Conservation (phyloP, 2,113 vertebrate species). For the Myrmophylax atrothorax region DNA sequence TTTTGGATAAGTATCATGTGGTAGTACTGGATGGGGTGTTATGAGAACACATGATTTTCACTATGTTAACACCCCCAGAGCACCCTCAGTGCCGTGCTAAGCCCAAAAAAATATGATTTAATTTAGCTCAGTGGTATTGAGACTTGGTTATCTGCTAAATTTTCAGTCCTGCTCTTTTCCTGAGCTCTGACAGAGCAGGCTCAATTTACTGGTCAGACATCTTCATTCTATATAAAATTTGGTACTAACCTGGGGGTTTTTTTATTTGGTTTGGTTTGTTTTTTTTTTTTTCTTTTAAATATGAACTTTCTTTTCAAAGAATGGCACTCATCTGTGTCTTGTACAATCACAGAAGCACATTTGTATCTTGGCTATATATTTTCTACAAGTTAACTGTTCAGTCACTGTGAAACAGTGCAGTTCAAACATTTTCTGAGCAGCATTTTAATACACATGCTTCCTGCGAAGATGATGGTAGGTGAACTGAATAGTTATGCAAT, state of each 20-base stretch:
- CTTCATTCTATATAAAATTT: not conserved
- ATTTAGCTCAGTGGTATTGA: not conserved
- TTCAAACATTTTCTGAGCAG: not conserved
- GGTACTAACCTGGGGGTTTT: not conserved
- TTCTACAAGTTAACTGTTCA: not conserved
- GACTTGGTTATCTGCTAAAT: not conserved
- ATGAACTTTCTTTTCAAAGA: not conserved
- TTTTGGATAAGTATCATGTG: not conserved
- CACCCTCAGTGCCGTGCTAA: not conserved
- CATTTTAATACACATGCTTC: not conserved
- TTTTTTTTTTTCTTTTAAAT: not conserved
- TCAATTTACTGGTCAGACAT: not conserved
- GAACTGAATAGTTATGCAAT: not conserved
- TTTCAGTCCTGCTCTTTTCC: not conserved
- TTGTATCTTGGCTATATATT: not conserved
- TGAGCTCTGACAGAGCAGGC: not conserved
- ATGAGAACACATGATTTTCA: not conserved
- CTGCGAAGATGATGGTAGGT: not conserved
- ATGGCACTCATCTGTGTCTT: not conserved
- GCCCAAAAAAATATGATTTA: not conserved
- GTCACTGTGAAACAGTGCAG: not conserved
- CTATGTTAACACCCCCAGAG: not conserved
- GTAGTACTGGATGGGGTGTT: rapidly evolving
- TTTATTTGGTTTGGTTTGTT: too few relatives aligned
- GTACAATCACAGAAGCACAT: not conserved